Evolutionary conservation across 2,797 vertebrate species (phyloP).

Genomic region (Enteromius trimaculatus): DNA sequence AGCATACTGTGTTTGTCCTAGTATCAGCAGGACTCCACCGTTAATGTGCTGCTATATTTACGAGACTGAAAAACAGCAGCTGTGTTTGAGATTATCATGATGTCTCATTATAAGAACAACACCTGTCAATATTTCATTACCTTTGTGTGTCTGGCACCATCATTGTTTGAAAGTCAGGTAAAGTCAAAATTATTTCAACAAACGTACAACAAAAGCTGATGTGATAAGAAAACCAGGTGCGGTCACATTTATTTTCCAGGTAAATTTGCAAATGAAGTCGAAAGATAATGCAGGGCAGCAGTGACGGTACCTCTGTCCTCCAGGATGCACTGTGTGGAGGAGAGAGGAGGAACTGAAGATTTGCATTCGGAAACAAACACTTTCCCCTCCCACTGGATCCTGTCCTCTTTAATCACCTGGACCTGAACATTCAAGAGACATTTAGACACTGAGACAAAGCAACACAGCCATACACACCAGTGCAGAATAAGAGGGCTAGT

Average conservation of each 20-base stretch:
- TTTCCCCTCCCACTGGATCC: conserved; percentile 75
- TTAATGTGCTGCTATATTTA: conserved; percentile 22
- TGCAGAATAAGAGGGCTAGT: not conserved
- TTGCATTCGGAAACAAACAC: conserved; percentile 73
- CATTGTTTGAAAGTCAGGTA: conserved; percentile 18
- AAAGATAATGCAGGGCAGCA: not conserved
- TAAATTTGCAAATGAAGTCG: not conserved
- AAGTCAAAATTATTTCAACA: conserved; percentile 9
- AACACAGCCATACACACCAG: not conserved
- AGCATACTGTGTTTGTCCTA: conserved; percentile 5
- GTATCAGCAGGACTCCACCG: not conserved
- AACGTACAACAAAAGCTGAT: conserved; percentile 9
- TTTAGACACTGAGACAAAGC: not conserved
- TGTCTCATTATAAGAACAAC: conserved; percentile 18
- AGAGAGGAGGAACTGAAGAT: conserved; percentile 76
- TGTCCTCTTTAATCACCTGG: conserved; percentile 77
- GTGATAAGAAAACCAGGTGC: conserved; percentile 6
- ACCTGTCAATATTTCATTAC: conserved; percentile 31
- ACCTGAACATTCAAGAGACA: conserved; percentile 67
- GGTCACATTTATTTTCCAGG: conserved; percentile 41
- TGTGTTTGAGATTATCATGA: conserved; percentile 21
- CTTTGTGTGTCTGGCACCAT: conserved; percentile 15
- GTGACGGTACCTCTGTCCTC: conserved; percentile 74
- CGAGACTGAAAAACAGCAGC: conserved; percentile 8
- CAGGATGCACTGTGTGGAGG: conserved; percentile 74